phyloP scores from a whole-genome alignment of 2,888 invertebrate genomes.

The Neelides folsomi region DNA sequence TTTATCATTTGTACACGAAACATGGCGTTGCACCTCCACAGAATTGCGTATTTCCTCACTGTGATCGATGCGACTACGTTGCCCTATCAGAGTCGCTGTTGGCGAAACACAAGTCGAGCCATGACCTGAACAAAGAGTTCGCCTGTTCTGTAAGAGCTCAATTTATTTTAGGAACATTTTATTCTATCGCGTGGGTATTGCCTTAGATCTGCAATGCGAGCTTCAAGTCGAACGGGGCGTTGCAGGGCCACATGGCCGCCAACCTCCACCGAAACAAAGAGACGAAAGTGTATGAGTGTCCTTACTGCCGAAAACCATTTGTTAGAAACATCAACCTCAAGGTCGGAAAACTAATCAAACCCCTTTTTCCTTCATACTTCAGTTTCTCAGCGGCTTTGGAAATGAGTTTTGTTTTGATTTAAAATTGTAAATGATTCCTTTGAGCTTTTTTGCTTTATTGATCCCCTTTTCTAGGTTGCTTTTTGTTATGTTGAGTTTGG shows the following conservation, averaged over 20 bases:
- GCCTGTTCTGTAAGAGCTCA: conserved; percentile 21
- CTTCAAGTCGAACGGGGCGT: conserved; percentile 38
- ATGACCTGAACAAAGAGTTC: conserved; percentile 36
- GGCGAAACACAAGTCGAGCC: conserved; percentile 54
- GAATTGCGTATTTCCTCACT: conserved; percentile 61
- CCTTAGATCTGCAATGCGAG: conserved; percentile 43
- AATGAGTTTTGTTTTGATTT: too few species aligned
- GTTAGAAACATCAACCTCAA: conserved; percentile 55
- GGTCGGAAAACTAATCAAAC: conserved; percentile 15
- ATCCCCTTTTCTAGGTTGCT: too few species aligned
- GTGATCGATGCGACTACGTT: conserved; percentile 59
- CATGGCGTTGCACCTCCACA: conserved; percentile 60
- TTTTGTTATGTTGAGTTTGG: too few species aligned
- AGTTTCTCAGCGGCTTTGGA: too few species aligned
- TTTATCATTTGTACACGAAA: conserved; percentile 65
- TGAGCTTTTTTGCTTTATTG: too few species aligned
- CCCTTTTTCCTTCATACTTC: too few species aligned
- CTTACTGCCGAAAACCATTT: conserved; percentile 62
- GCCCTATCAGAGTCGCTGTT: conserved; percentile 60
- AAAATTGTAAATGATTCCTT: too few species aligned
- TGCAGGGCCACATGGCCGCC: conserved; percentile 43
- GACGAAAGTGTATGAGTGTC: conserved; percentile 44
- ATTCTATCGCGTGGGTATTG: neutral
- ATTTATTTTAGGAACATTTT: neutral
- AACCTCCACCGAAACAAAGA: conserved; percentile 37